Base-by-base conservation (phyloP, 2,888 invertebrate species). In the Pharmacophagus antenor region DNA sequence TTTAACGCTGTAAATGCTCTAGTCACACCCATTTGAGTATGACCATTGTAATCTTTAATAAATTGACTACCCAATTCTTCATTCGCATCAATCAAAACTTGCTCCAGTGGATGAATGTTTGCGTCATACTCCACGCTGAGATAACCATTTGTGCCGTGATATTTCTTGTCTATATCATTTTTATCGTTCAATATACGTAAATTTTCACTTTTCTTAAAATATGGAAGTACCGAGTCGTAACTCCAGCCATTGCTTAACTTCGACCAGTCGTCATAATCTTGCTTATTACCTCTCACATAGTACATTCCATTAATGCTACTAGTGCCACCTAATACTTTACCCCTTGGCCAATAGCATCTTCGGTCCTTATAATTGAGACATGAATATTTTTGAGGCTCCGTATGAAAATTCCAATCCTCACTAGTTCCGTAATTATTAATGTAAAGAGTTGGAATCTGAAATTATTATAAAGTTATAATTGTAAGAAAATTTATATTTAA, bases 391-490 rank as follows among this genome's bases (percentile, higher is more conserved):
- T 85, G 78, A 2, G 88, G 87, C 65, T 91, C 83, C 0, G 92
- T 90, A 65, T 82, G 84, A 70, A 92, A 93, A 31, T 79, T 80
- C 93, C 93, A 94, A 69, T 93, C 93, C 41, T 51, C 51, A 1
- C 56, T 42, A 7, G 60, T 60, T 10, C 57, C 62, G 20, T 59
- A 62, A 44, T 59, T 64, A 44, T 61, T 64, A 3, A 54, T 37
- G 18, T 59, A 63, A 6, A 65, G 49, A 15, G 51, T 21, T 22
- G 65, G 65, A 49, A 63, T 62, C 65, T 65, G 58, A 42, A 65
- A 63, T 44, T 25, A 25, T 27, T 22, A 23, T 23, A 1, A n/a
- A n/a, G n/a, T n/a, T n/a, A n/a, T n/a, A n/a, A n/a, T n/a, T n/a
- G n/a, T n/a, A n/a, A n/a, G n/a, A n/a, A n/a, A n/a, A n/a, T n/a